Percentiles rank a stretch among this genome's conserved stretches.
Evolutionary conservation across 2,888 invertebrate genomes (phyloP).

Genomic region (Acronicta leporina): DNA sequence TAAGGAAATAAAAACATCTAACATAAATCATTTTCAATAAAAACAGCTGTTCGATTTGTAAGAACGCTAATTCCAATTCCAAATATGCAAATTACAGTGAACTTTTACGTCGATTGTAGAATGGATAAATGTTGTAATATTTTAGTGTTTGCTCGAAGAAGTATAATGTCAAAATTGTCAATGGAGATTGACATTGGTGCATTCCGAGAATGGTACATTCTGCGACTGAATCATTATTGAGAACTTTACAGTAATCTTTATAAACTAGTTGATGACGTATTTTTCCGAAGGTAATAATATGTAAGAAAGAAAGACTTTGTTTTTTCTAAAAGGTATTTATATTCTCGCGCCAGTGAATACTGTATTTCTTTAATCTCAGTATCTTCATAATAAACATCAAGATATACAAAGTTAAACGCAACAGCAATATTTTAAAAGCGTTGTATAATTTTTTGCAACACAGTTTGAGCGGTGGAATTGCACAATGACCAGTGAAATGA

Average conservation of each 20-base stretch:
- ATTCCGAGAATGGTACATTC: too few relatives aligned
- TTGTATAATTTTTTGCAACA: conserved; percentile 35
- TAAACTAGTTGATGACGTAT: too few relatives aligned
- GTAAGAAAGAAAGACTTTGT: too few relatives aligned
- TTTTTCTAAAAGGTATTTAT: too few relatives aligned
- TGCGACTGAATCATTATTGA: too few relatives aligned
- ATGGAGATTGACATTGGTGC: too few relatives aligned
- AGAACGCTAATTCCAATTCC: conserved; percentile 6
- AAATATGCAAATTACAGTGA: conserved; percentile 22
- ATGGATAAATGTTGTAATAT: conserved; percentile 3
- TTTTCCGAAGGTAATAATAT: too few relatives aligned
- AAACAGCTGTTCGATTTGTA: conserved; percentile 2
- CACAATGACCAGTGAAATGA: conserved; percentile 37
- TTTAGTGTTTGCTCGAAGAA: too few relatives aligned
- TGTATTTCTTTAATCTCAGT: background rate
- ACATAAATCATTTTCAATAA: conserved; percentile 7
- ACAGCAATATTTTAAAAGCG: conserved; percentile 29
- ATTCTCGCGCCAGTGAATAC: background rate
- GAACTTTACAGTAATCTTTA: too few relatives aligned
- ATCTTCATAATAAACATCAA: conserved; percentile 20
- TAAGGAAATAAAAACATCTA: background rate
- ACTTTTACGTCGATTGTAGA: conserved; percentile 4
- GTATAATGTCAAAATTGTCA: background rate
- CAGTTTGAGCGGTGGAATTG: conserved; percentile 33
- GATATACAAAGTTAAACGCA: conserved; percentile 16